phyloP scores from a whole-genome alignment of 2,888 invertebrate species.

The Megamerina dolium region DNA sequence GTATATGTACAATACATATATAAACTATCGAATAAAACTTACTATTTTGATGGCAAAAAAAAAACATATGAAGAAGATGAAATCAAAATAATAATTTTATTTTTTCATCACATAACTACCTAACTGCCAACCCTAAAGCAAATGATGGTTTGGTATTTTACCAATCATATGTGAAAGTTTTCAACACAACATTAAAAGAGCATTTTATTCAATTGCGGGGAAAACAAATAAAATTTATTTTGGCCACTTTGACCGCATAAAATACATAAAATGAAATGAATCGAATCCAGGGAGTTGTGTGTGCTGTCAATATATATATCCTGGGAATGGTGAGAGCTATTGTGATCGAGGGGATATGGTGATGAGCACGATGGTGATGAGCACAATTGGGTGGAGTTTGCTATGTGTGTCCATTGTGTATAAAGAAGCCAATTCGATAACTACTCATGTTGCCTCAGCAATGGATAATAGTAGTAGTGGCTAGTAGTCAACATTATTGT shows the following conservation, averaged over 20 bases:
- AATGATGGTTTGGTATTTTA: too few species aligned
- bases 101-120: too few species aligned
- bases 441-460: too few species aligned
- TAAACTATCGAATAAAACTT: too few species aligned
- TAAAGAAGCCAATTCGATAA: too few species aligned
- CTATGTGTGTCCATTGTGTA: too few species aligned
- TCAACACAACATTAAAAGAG: constrained; percentile 31
- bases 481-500: constrained; percentile 23
- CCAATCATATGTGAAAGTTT: constrained; percentile 16
- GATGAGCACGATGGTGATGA: background rate
- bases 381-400: constrained; percentile 17
- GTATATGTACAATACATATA: too few species aligned
- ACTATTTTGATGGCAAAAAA: too few species aligned
- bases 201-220: constrained; percentile 44
- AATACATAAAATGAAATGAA: background rate
- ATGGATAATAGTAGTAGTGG: too few species aligned
- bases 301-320: background rate
- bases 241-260: constrained; percentile 10
- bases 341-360: background rate
- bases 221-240: constrained; percentile 44
- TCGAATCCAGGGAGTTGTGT: background rate
- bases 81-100: too few species aligned
- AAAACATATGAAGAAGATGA: too few species aligned
- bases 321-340: background rate
- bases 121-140: too few species aligned